A percentile compares a stretch with the other conserved stretches of the same genome.
These are phyloP conservation scores for Oscheius sp. DNA, from an alignment of 2,888 invertebrate genomes.

Conservation along the genomic window DNA sequence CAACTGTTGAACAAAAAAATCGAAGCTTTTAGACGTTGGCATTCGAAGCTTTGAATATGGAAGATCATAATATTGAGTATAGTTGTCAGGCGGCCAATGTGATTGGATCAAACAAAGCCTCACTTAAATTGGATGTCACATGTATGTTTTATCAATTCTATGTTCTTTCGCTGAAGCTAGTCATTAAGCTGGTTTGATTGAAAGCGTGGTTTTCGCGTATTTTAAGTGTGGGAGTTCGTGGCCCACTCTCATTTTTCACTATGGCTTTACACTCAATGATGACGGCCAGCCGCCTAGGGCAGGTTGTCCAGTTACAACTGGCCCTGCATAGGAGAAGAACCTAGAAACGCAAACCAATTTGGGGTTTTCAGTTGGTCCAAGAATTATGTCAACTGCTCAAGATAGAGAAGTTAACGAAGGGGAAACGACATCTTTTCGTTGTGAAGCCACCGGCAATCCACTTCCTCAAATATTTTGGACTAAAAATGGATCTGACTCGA, in stretches of 20 bases:
- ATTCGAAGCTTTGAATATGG: conserved; percentile 60
- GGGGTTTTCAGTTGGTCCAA: conserved; percentile 55
- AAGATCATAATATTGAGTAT: conserved; percentile 59
- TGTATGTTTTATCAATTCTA: conserved; percentile 46
- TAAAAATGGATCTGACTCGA: conserved; percentile 52
- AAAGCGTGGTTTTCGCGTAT: conserved; percentile 17
- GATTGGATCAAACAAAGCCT: conserved; percentile 56
- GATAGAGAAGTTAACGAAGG: conserved; percentile 62
- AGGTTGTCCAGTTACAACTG: conserved; percentile 25
- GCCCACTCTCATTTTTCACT: conserved; percentile 28
- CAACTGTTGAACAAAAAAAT: background rate
- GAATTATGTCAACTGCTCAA: conserved; percentile 61
- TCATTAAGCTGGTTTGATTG: background rate
- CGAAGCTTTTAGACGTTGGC: conserved; percentile 55
- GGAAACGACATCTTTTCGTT: conserved; percentile 58
- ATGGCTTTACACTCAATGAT: conserved; percentile 27
- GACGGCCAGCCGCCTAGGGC: conserved; percentile 29
- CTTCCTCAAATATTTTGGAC: conserved; percentile 60
- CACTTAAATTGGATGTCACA: conserved; percentile 56
- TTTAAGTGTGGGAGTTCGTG: conserved; percentile 30
- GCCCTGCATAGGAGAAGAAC: too few species aligned
- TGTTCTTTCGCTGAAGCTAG: background rate
- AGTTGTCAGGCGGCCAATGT: conserved; percentile 59
- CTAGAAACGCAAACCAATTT: background rate
- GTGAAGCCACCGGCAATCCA: conserved; percentile 64